phyloP scores from a whole-genome alignment of 2,113 vertebrate genomes.

The Silurus asotus region DNA sequence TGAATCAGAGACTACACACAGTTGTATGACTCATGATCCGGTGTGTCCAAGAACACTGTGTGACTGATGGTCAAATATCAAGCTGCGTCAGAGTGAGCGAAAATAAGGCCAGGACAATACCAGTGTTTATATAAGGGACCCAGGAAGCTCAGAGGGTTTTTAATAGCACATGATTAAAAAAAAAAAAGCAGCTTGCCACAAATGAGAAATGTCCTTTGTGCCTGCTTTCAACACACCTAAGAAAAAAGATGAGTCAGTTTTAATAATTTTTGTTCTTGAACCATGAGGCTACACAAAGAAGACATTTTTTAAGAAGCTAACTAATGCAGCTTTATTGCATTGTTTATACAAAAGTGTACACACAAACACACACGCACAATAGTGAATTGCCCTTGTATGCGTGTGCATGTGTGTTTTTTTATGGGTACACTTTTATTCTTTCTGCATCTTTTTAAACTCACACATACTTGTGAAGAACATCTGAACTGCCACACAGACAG shows the following conservation, averaged over 20 bases:
- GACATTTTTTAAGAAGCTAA: neutral
- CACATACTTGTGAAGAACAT: neutral
- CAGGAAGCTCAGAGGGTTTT: neutral
- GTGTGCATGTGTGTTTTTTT: neutral
- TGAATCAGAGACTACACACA: neutral
- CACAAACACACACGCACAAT: neutral
- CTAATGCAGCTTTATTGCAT: neutral
- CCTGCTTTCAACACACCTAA: neutral
- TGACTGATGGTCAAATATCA: slow-evolving; percentile 30
- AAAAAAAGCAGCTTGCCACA: neutral
- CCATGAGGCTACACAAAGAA: neutral
- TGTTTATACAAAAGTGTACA: neutral
- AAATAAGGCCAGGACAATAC: neutral
- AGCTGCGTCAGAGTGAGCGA: slow-evolving; percentile 28
- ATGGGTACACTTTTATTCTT: too few species aligned
- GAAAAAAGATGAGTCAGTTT: neutral
- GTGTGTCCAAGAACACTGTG: slow-evolving; percentile 22
- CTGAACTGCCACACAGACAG: neutral
- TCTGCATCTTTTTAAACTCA: neutral
- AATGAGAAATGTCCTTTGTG: neutral
- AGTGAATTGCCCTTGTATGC: neutral
- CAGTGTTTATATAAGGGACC: slow-evolving; percentile 17
- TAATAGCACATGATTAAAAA: neutral
- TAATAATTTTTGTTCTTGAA: neutral
- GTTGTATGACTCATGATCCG: neutral